Percentiles rank a stretch among this genome's conserved stretches.
These are phyloP conservation scores for Corbicula japonica DNA, from an alignment of 2,888 invertebrate genomes.

Conservation along the genomic window DNA sequence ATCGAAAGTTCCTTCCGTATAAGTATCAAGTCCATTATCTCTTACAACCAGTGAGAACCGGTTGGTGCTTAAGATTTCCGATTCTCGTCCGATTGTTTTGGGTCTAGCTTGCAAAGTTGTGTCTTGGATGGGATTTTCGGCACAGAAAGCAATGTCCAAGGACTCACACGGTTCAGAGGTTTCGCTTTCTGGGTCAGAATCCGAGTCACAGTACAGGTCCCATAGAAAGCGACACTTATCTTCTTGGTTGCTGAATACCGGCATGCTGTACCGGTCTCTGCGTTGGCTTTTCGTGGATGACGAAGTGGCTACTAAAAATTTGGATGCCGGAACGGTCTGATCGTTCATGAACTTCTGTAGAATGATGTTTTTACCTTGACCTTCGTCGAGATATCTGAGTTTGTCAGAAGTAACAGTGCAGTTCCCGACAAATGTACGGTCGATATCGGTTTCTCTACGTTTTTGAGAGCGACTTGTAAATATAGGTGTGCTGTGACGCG, in stretches of 20 bases:
- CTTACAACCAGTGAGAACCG: too few relatives aligned
- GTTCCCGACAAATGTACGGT: constrained; percentile 28
- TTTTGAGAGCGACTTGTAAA: constrained; percentile 1
- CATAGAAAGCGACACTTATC: constrained; percentile 50
- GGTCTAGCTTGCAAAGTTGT: too few relatives aligned
- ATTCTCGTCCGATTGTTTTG: constrained; percentile 34
- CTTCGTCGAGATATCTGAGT: constrained; percentile 28
- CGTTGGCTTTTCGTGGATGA: constrained; percentile 14
- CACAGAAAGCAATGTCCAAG: constrained; percentile 45
- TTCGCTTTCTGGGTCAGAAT: constrained; percentile 48
- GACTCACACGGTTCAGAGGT: constrained; percentile 15
- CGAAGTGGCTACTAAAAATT: background rate
- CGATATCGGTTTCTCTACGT: constrained; percentile 8
- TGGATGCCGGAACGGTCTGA: constrained; percentile 5
- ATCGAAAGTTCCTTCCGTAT: constrained; percentile 37
- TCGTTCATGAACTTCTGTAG: constrained; percentile 57
- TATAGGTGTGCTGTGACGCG: constrained; percentile 57
- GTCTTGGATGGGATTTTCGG: constrained; percentile 32
- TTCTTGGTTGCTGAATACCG: constrained; percentile 35
- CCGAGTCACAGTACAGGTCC: constrained; percentile 52
- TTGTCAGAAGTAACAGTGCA: constrained; percentile 15
- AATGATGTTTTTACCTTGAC: constrained; percentile 45
- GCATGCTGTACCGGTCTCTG: constrained; percentile 16
- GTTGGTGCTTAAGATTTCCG: constrained; percentile 29
- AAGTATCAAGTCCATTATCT: background rate